These are phyloP conservation scores for Cordilura impudica DNA, from an alignment of 2,888 invertebrate genomes.

Conservation along the genomic window DNA sequence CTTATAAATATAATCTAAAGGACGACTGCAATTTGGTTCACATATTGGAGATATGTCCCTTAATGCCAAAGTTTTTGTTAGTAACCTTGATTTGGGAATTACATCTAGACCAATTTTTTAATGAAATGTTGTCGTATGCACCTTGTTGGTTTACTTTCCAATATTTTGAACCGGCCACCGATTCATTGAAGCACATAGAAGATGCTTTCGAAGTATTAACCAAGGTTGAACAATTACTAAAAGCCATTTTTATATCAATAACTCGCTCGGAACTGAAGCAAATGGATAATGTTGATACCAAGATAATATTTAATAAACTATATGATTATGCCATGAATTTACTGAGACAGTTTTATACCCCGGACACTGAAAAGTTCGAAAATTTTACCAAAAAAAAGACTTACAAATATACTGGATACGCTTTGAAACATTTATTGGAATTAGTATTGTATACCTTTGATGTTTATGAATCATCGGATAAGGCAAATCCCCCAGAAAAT, in stretches of 20 bases:
- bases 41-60: slow-evolving; percentile 68
- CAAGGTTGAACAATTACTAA: slow-evolving; percentile 68
- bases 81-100: slow-evolving; percentile 69
- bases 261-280: slow-evolving; percentile 67
- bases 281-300: slow-evolving; percentile 68
- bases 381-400: slow-evolving; percentile 67
- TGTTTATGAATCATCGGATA: slow-evolving; percentile 63
- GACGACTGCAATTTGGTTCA: slow-evolving; percentile 68
- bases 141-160: slow-evolving; percentile 73
- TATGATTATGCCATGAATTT: slow-evolving; percentile 70
- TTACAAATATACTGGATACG: slow-evolving; percentile 69
- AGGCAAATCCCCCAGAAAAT: slow-evolving; percentile 60
- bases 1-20: slow-evolving; percentile 69
- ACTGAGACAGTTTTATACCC: slow-evolving; percentile 71
- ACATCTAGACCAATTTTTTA: slow-evolving; percentile 69
- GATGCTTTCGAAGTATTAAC: slow-evolving; percentile 69
- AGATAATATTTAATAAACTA: slow-evolving; percentile 68
- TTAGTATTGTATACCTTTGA: slow-evolving; percentile 69
- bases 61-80: slow-evolving; percentile 70
- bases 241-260: slow-evolving; percentile 68
- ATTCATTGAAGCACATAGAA: slow-evolving; percentile 68
- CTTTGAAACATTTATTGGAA: slow-evolving; percentile 68
- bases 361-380: slow-evolving; percentile 69
- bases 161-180: slow-evolving; percentile 68
- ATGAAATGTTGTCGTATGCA: slow-evolving; percentile 68